Conservation (phyloP, 2,113 vertebrate genomes). For the Siphamia tubifer region DNA sequence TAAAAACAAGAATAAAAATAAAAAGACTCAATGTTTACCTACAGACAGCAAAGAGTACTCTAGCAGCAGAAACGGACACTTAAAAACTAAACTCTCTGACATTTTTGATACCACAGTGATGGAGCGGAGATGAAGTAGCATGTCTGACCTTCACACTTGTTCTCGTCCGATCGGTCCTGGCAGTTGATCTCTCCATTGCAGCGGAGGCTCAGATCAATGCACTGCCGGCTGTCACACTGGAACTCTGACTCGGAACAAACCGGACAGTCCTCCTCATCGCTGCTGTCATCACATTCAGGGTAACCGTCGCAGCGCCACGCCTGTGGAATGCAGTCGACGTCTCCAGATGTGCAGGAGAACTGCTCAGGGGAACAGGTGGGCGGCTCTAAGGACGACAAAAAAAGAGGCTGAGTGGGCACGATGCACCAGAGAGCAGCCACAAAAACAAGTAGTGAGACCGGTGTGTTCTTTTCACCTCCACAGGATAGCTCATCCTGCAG, state of each 20-base stretch:
- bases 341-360: conserved; percentile 93
- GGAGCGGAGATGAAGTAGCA: neutral
- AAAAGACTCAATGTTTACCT: too few species aligned
- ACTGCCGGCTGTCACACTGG: conserved; percentile 95
- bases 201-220: conserved; percentile 84
- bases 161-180: conserved; percentile 95
- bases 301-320: conserved; percentile 95
- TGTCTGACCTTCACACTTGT: conserved; percentile 89
- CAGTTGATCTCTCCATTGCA: conserved; percentile 94
- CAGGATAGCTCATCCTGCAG: conserved; percentile 95
- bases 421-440: neutral
- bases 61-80: too few species aligned
- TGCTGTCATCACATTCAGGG: conserved; percentile 92
- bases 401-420: neutral
- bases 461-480: conserved; percentile 81
- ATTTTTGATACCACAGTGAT: too few species aligned
- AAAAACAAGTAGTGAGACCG: neutral
- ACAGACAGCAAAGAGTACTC: too few species aligned
- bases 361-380: conserved; percentile 97
- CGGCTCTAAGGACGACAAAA: conserved; percentile 81
- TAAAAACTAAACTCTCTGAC: too few species aligned
- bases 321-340: conserved; percentile 96
- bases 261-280: conserved; percentile 93
- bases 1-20: too few species aligned
- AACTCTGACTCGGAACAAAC: conserved; percentile 91